Conservation (phyloP, 2,797 vertebrate genomes). For the Pampus argenteus region DNA sequence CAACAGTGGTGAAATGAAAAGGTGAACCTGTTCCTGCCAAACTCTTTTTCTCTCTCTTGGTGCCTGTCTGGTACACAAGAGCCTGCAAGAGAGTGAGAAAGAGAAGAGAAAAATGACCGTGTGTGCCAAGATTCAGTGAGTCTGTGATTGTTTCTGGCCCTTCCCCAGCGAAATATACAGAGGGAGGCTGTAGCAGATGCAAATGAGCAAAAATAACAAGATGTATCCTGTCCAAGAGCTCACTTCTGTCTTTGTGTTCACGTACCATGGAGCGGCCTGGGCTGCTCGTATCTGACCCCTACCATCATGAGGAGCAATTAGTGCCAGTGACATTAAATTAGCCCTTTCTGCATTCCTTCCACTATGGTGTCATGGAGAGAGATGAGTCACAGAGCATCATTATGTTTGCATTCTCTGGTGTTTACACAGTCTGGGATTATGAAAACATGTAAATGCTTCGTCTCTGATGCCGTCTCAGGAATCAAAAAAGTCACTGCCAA, state of each 20-base stretch:
- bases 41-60: conserved; percentile 42
- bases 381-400: conserved; percentile 58
- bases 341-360: conserved; percentile 74
- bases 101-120: conserved; percentile 23
- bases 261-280: conserved; percentile 23
- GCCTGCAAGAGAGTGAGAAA: background rate
- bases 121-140: conserved; percentile 66
- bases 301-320: conserved; percentile 56
- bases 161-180: conserved; percentile 52
- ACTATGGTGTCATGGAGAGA: conserved; percentile 66
- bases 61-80: conserved; percentile 57
- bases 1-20: conserved; percentile 47
- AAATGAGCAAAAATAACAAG: conserved; percentile 73
- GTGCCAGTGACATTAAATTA: conserved; percentile 51
- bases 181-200: conserved; percentile 35
- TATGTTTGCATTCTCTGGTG: conserved; percentile 65
- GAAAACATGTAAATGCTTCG: conserved; percentile 33
- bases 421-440: conserved; percentile 62
- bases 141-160: conserved; percentile 71
- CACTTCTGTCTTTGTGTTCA: conserved; percentile 59
- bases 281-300: conserved; percentile 13
- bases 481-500: conserved; percentile 48
- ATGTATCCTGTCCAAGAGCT: conserved; percentile 76
- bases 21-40: conserved; percentile 60
- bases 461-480: conserved; percentile 2